Percentiles rank a stretch among this genome's conserved stretches.
These are phyloP conservation scores for Cyanocitta stelleri DNA, from an alignment of 2,113 vertebrate genomes.

Conservation along the genomic window DNA sequence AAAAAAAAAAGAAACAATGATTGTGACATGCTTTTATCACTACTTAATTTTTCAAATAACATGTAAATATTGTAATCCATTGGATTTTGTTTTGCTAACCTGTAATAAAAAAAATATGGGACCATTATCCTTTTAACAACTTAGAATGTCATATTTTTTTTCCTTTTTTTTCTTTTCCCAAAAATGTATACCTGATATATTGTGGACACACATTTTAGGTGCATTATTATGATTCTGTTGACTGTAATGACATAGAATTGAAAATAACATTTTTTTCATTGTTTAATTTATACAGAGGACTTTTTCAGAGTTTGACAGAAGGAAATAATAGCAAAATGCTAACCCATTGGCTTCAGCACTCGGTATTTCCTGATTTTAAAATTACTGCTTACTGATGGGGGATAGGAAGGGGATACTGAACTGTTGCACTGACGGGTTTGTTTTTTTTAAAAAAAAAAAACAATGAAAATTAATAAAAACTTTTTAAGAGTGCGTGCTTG, in stretches of 20 bases:
- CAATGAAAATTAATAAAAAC: slow-evolving; percentile 81
- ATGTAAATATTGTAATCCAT: slow-evolving; percentile 99
- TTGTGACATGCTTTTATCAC: slow-evolving; percentile 99
- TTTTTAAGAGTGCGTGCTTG: slow-evolving; percentile 71
- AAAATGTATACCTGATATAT: slow-evolving; percentile 78
- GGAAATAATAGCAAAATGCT: slow-evolving; percentile 81
- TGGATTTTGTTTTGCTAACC: slow-evolving; percentile 97
- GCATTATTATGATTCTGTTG: slow-evolving; percentile 81
- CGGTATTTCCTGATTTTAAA: slow-evolving; percentile 76
- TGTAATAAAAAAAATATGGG: slow-evolving; percentile 99
- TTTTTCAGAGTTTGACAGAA: slow-evolving; percentile 82
- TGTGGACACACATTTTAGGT: slow-evolving; percentile 80
- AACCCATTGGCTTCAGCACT: slow-evolving; percentile 78
- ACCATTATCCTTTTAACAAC: slow-evolving; percentile 87
- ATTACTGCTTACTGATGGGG: slow-evolving; percentile 75
- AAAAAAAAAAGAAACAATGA: slow-evolving; percentile 66
- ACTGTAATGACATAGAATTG: slow-evolving; percentile 82
- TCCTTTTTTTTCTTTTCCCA: slow-evolving; percentile 55
- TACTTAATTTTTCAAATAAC: slow-evolving; percentile 93
- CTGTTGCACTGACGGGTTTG: slow-evolving; percentile 80
- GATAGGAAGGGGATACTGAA: slow-evolving; percentile 72
- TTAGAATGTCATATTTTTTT: slow-evolving; percentile 76
- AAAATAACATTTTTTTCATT: slow-evolving; percentile 78
- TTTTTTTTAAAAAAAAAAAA: slow-evolving; percentile 72
- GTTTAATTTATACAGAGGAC: slow-evolving; percentile 85